Evolutionary conservation across 1,140 invertebrate species (phyloP).

Genomic region (Chelonus insularis): DNA sequence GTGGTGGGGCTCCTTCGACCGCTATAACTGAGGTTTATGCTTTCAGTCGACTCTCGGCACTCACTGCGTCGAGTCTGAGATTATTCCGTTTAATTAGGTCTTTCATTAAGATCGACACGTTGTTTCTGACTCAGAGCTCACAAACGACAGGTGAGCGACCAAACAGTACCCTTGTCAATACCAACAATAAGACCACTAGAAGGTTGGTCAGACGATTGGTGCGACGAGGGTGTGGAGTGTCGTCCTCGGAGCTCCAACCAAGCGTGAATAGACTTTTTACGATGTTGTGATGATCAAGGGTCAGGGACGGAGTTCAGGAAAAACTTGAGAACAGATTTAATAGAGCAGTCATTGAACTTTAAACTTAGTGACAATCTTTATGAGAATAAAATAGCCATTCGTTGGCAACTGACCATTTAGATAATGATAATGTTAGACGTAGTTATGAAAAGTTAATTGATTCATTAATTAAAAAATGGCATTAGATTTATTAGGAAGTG

Average conservation of each 20-base stretch:
- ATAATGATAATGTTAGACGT: too few relatives aligned
- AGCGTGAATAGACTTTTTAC: conserved; percentile 10
- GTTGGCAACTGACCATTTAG: too few relatives aligned
- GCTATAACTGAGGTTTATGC: conserved; percentile 45
- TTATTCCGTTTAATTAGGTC: conserved; percentile 19
- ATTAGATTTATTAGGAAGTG: conserved; percentile 8
- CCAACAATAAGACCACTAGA: too few relatives aligned
- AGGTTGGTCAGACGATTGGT: too few relatives aligned
- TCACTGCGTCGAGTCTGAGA: conserved; percentile 44
- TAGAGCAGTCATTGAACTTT: not conserved
- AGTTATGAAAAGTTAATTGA: too few relatives aligned
- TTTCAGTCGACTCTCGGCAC: conserved; percentile 56
- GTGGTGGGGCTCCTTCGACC: conserved; percentile 52
- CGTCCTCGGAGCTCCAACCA: conserved; percentile 7
- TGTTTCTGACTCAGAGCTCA: too few relatives aligned
- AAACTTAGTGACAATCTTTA: not conserved
- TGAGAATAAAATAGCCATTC: too few relatives aligned
- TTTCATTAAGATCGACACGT: too few relatives aligned
- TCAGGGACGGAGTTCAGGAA: conserved; percentile 19
- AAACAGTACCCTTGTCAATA: too few relatives aligned
- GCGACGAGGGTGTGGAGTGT: too few relatives aligned
- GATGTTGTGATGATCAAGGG: conserved; percentile 12
- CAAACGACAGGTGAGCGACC: too few relatives aligned
- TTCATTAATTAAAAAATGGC: too few relatives aligned
- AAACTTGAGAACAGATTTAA: conserved; percentile 12